Conservation (phyloP, 2,888 invertebrate genomes). For the Ochropacha duplaris region DNA sequence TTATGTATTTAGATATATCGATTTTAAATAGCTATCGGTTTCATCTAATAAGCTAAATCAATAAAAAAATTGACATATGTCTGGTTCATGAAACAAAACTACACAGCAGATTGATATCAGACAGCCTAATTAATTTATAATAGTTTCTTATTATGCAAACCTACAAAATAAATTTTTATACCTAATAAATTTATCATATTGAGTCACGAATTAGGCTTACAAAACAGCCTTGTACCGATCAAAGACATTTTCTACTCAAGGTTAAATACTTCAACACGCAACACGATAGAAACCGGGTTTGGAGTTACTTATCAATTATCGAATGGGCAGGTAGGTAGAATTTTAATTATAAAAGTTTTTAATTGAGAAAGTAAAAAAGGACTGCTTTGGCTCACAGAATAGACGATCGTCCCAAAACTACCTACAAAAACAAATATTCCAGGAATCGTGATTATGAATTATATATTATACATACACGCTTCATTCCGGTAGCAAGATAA, state of each 20-base stretch:
- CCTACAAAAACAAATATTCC: too few species aligned
- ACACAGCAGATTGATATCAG: background rate
- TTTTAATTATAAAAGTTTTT: background rate
- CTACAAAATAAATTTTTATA: too few species aligned
- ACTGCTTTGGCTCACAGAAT: too few species aligned
- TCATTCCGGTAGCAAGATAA: background rate
- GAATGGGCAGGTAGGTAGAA: background rate
- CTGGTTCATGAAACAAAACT: background rate
- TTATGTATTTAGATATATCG: background rate
- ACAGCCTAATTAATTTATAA: background rate
- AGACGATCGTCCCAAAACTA: too few species aligned
- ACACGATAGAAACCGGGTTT: background rate
- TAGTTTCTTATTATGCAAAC: slow-evolving; percentile 1
- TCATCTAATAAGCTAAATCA: background rate
- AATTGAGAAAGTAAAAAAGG: background rate
- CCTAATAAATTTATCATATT: background rate
- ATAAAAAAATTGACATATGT: background rate
- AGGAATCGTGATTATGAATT: too few species aligned
- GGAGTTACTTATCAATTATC: background rate
- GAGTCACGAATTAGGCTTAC: background rate
- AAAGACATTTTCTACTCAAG: slow-evolving; percentile 1
- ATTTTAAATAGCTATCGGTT: background rate
- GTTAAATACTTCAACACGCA: background rate
- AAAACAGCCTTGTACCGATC: slow-evolving; percentile 3
- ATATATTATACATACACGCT: too few species aligned